Evolutionary conservation across 2,113 vertebrate species (phyloP).

Genomic region (Agapornis roseicollis): DNA sequence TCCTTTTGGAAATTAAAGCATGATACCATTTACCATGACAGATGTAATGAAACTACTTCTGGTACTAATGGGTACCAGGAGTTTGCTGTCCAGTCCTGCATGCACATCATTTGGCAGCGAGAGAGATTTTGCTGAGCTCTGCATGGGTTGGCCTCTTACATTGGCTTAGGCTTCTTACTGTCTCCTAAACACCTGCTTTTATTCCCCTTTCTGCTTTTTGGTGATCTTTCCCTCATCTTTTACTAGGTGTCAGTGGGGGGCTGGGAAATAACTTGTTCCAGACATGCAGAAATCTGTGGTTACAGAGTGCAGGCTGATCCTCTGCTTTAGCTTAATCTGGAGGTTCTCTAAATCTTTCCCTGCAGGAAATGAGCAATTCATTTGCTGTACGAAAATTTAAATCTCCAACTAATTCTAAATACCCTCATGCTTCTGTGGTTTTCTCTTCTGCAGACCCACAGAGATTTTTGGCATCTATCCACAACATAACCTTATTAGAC

Average conservation of each 20-base stretch:
- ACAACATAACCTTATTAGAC: background rate
- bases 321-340: conserved; percentile 39
- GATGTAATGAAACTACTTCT: background rate
- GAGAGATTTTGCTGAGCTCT: background rate
- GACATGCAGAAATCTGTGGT: conserved; percentile 12
- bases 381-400: conserved; percentile 1
- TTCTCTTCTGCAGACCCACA: background rate
- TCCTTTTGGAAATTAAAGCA: background rate
- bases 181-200: background rate
- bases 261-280: conserved; percentile 35
- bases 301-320: conserved; percentile 36
- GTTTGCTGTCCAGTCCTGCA: background rate
- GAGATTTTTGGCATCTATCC: background rate
- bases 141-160: background rate
- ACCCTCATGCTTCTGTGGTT: background rate
- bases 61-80: background rate
- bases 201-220: background rate
- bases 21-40: rapidly evolving
- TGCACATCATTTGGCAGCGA: background rate
- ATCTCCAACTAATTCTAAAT: conserved; percentile 13
- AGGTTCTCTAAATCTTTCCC: conserved; percentile 27
- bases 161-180: background rate
- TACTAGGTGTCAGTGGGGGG: conserved; percentile 30
- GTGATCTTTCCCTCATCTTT: conserved; percentile 31
- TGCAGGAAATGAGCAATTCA: background rate